Evolutionary conservation across 2,113 vertebrate genomes (phyloP).

Genomic region (Albula goreensis): DNA sequence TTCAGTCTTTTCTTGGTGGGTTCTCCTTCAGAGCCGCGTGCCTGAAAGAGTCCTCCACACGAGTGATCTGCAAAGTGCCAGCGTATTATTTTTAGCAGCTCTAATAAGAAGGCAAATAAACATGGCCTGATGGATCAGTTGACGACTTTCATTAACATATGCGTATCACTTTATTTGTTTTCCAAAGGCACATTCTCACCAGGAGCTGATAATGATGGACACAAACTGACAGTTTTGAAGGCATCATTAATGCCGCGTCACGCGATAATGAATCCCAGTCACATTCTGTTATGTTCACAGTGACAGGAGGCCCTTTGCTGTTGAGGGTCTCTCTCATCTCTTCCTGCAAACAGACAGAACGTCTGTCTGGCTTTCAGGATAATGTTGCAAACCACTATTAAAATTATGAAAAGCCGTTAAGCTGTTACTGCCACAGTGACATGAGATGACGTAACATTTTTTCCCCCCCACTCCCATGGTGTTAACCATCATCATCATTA

Average conservation of each 20-base stretch:
- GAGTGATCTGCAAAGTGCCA: not conserved
- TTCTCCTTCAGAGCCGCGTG: not conserved
- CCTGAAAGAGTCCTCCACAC: not conserved
- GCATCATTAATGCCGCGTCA: slow-evolving; percentile 52
- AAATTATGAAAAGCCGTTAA: not conserved
- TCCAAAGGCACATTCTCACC: slow-evolving; percentile 18
- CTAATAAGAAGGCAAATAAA: slow-evolving; percentile 50
- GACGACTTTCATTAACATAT: slow-evolving; percentile 51
- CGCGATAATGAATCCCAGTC: slow-evolving; percentile 49
- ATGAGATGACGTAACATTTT: not conserved
- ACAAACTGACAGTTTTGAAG: slow-evolving; percentile 56
- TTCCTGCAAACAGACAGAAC: not conserved
- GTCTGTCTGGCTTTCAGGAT: not conserved
- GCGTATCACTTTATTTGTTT: slow-evolving; percentile 31
- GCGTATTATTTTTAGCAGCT: slow-evolving; percentile 49
- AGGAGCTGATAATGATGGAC: slow-evolving; percentile 48
- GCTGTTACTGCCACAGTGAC: too few relatives aligned
- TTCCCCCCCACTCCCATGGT: not conserved
- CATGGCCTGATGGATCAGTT: slow-evolving; percentile 47
- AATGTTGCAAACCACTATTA: not conserved
- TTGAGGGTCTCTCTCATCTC: slow-evolving; percentile 3
- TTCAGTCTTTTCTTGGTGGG: not conserved
- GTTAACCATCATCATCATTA: not conserved
- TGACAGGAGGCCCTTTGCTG: slow-evolving; percentile 25
- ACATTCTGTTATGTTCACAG: slow-evolving; percentile 41